Conservation (phyloP, 2,113 vertebrate species). For the Myodes glareolus region DNA sequence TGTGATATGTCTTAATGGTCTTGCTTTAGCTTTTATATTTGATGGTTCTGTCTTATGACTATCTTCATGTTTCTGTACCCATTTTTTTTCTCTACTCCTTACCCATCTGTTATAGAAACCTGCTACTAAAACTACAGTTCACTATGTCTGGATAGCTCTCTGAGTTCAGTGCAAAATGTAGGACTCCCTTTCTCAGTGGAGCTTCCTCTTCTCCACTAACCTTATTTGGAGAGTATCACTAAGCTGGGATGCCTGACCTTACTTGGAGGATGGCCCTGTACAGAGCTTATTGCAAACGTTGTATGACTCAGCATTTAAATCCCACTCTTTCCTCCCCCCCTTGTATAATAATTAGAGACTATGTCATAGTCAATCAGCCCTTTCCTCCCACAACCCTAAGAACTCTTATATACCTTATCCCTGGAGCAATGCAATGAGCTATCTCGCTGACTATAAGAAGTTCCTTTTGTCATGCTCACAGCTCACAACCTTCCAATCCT, state of each 20-base stretch:
- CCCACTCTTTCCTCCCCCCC: neutral
- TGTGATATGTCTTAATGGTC: too few species aligned
- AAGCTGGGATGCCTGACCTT: neutral
- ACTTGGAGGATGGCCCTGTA: neutral
- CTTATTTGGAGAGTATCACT: neutral
- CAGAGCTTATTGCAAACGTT: neutral
- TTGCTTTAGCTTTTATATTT: neutral
- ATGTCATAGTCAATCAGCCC: neutral
- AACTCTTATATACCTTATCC: neutral
- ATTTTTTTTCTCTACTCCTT: neutral
- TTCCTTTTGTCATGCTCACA: neutral
- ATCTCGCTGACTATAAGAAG: too few species aligned
- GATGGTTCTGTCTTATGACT: neutral
- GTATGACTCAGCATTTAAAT: neutral
- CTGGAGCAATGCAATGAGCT: neutral
- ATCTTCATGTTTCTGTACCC: neutral
- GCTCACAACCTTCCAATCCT: too few species aligned
- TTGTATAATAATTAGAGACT: neutral
- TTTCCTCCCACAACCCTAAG: neutral
- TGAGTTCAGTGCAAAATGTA: neutral
- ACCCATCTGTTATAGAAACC: neutral
- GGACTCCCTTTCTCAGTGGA: neutral
- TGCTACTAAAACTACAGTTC: neutral
- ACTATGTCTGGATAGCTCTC: neutral
- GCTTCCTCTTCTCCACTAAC: neutral